Percentiles rank a stretch among this genome's conserved stretches.
Evolutionary conservation across 2,113 vertebrate genomes (phyloP).

Genomic region (Eptatretus burgeri): DNA sequence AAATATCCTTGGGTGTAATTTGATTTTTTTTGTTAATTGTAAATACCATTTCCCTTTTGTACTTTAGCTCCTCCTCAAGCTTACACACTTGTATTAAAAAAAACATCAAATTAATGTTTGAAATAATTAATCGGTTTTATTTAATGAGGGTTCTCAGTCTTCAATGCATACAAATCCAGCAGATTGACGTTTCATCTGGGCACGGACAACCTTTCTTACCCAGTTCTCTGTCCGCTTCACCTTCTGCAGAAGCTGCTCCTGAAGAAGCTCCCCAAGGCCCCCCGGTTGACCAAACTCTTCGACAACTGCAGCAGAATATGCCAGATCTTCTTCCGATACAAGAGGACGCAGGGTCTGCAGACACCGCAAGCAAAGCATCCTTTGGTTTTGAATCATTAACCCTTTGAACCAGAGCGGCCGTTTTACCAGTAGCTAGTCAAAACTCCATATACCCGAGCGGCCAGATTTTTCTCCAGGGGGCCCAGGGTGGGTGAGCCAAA

Average conservation of each 20-base stretch:
- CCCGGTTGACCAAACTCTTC: conserved; percentile 18
- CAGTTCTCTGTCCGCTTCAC: conserved; percentile 25
- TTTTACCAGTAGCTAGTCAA: too few species aligned
- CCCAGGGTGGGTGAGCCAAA: too few species aligned
- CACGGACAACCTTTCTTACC: conserved; percentile 16
- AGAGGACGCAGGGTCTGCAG: conserved; percentile 23
- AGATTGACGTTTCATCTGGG: neutral
- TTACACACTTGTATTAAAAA: too few species aligned
- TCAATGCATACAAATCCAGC: neutral
- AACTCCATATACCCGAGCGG: too few species aligned
- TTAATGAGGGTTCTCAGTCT: neutral
- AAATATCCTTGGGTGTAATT: too few species aligned
- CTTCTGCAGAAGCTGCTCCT: conserved; percentile 22
- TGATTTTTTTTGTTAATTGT: too few species aligned
- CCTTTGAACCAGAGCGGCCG: too few species aligned
- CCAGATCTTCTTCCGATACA: conserved; percentile 25
- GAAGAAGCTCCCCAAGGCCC: conserved; percentile 23
- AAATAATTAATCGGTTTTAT: neutral
- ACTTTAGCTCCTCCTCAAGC: too few species aligned
- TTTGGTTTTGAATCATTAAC: neutral
- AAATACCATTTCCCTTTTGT: too few species aligned
- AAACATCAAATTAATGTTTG: neutral
- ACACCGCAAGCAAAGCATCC: neutral
- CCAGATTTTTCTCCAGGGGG: too few species aligned
- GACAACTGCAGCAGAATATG: conserved; percentile 23